Percentiles rank a stretch among this genome's conserved stretches.
These are phyloP conservation scores for Brachymystax lenok DNA, from an alignment of 2,797 vertebrate genomes.

Conservation along the genomic window DNA sequence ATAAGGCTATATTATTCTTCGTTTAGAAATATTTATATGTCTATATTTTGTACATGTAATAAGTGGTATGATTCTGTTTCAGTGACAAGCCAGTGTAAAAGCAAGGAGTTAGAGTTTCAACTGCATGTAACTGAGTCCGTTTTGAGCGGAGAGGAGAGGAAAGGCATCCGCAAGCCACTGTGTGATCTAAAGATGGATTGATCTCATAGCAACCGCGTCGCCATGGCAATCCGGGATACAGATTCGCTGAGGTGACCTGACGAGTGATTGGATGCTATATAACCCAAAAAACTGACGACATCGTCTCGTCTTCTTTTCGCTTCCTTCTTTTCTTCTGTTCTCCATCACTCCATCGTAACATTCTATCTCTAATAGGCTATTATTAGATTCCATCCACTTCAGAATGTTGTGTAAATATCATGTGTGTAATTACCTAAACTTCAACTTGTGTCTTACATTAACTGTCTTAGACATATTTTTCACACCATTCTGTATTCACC, in stretches of 20 bases:
- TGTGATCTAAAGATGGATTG: constrained; percentile 74
- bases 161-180: constrained; percentile 62
- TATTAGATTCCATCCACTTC: neutral
- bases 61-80: neutral
- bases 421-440: neutral
- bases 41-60: neutral
- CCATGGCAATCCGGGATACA: constrained; percentile 74
- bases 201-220: constrained; percentile 78
- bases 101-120: constrained; percentile 17
- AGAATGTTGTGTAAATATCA: neutral
- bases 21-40: neutral
- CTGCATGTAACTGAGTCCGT: constrained; percentile 46
- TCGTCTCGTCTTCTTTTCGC: constrained; percentile 66
- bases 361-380: neutral
- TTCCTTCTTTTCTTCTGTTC: constrained; percentile 60
- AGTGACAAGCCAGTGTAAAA: neutral
- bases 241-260: constrained; percentile 66
- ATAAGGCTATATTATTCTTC: neutral
- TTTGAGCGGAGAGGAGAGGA: constrained; percentile 32
- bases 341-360: neutral
- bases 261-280: constrained; percentile 65
- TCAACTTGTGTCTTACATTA: neutral
- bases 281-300: constrained; percentile 45
- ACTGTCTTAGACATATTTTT: constrained; percentile 13
- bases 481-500: neutral